phyloP scores from a whole-genome alignment of 2,797 vertebrate genomes.

The Cygnus olor region DNA sequence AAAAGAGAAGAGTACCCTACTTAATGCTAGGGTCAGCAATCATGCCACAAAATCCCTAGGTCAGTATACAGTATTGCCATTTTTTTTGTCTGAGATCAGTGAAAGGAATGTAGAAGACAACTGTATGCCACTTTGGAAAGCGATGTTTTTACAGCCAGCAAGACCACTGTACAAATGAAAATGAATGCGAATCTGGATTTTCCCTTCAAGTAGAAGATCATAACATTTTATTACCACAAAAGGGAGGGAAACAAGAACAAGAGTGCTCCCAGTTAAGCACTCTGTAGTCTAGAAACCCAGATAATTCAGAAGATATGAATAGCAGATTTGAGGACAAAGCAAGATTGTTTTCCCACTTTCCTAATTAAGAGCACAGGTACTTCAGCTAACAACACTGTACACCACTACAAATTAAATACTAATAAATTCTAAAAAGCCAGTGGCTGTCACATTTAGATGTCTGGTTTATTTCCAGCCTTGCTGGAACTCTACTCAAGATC shows the following conservation, averaged over 20 bases:
- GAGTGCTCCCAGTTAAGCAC: not conserved
- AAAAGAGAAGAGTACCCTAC: not conserved
- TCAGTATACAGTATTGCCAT: not conserved
- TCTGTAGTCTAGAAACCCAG: not conserved
- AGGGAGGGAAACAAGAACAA: not conserved
- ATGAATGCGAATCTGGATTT: too few species aligned
- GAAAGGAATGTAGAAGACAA: not conserved
- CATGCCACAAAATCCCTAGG: not conserved
- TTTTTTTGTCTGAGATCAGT: not conserved
- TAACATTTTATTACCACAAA: not conserved
- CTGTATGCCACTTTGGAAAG: not conserved
- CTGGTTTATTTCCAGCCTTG: not conserved
- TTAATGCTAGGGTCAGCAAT: not conserved
- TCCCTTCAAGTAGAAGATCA: not conserved
- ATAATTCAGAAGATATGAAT: not conserved
- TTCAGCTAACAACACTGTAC: not conserved
- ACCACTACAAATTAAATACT: not conserved
- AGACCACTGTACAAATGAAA: not conserved
- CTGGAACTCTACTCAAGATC: not conserved
- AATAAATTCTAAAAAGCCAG: not conserved
- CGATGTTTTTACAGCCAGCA: not conserved
- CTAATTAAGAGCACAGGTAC: not conserved
- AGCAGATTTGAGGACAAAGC: not conserved
- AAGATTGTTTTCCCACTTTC: not conserved
- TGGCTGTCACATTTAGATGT: not conserved